Base-by-base conservation (phyloP, 1,140 invertebrate genomes). In the Colletes gigas region DNA sequence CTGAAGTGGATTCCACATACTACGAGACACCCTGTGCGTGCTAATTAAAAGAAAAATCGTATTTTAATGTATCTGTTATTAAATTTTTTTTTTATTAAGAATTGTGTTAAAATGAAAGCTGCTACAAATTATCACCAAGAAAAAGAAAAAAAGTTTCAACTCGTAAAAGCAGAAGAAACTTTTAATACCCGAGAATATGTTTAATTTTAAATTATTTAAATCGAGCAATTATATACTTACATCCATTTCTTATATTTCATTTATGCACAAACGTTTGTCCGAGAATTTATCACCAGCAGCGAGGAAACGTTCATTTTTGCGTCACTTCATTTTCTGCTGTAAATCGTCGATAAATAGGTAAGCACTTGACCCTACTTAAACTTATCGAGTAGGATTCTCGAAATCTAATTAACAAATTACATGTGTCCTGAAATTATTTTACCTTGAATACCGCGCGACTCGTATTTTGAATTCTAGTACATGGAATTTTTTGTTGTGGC, bases 201-300 rank as follows among this genome's bases (percentile, higher is more conserved):
- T 44, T 44, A 44, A 7, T 44, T 44, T 44, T 44, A 7, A 44
- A 44, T 44, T 44, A 44, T 44, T 44, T 30, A 30, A 30, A 30
- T 30, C 30, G 30, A 30, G 30, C 30, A 10, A 12, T 14, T 12
- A 7, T 4, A 12, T 30, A 73, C 77, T 79, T 44, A 79, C 77
- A 15, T 79, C 19, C 77, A 79, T 79, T 39, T 54, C 47, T 9
- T 10, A 55, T 66, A 47, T 8, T 15, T 19, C 10, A 3, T 19
- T 17, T 7, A 14, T 39, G 7, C 17, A 54, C 14, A n/a, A 19
- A 10, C 19, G 9, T 19, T 44, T 4, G 30, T 15, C 19, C 39
- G 17, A 54, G 47, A 65, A 75, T 65, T 55, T 65, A 9, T 14
- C 60, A 19, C 47, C 14, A 50, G 2, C 55, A 9, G 60, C 5